Evolutionary conservation across 2,888 invertebrate genomes (phyloP).

Genomic region (Laothoe populi): DNA sequence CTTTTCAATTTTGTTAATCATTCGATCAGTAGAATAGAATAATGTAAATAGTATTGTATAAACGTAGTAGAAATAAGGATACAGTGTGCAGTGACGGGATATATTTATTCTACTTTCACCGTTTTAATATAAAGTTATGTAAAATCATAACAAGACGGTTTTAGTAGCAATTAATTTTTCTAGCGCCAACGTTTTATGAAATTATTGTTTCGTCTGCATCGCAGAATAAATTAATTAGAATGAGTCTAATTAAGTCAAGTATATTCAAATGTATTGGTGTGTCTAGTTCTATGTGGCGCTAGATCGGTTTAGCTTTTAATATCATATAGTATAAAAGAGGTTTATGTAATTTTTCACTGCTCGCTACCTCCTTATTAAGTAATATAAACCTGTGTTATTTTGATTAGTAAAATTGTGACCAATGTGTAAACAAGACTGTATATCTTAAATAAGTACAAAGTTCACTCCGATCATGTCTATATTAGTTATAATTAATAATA

Average conservation of each 20-base stretch:
- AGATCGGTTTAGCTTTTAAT: not conserved
- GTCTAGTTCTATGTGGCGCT: not conserved
- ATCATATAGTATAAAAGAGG: not conserved
- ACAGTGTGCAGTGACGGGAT: constrained; percentile 20
- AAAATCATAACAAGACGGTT: constrained; percentile 9
- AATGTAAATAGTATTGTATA: constrained; percentile 18
- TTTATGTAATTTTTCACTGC: constrained; percentile 5
- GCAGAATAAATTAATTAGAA: constrained; percentile 13
- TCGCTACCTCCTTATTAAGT: constrained; percentile 13
- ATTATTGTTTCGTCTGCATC: constrained; percentile 3
- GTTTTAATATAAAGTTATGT: not conserved
- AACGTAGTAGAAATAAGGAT: constrained; percentile 17
- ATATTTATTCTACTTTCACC: constrained; percentile 20
- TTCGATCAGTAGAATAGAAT: constrained; percentile 11
- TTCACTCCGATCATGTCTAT: constrained; percentile 34
- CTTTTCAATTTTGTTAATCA: constrained; percentile 30
- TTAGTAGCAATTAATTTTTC: constrained; percentile 6
- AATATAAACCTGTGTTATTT: constrained; percentile 33
- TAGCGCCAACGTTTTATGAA: not conserved
- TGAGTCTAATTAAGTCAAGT: not conserved
- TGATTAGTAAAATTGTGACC: constrained; percentile 63
- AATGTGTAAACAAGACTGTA: constrained; percentile 79
- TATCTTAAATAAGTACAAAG: constrained; percentile 72
- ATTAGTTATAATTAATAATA: constrained; percentile 35
- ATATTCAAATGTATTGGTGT: constrained; percentile 1